Evolutionary conservation across 64 coral and sea anemone species (phyloP), one percentile per base, ranked within the genome.

Genomic region (Dendrophyllia cribrosa): DNA sequence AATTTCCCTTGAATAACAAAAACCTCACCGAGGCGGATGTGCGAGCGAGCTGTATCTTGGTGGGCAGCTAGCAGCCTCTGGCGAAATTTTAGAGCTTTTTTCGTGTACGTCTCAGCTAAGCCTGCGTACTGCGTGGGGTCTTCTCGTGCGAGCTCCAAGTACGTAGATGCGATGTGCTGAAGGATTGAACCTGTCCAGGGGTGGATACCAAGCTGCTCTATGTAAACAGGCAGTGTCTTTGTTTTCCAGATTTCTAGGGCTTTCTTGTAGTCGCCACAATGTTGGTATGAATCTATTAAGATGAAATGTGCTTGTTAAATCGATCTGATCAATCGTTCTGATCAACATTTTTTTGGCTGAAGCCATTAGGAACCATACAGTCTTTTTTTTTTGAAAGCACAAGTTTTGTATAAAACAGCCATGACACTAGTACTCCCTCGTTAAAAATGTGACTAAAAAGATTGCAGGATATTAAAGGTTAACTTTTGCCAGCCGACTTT

Each of bases 181-280:
- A 82, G 65, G 15, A 83, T 52, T 4, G 89, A 50, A 43, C 77
- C 89, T 17, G 79, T 79, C 89, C 89, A 91, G 43, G 89, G 89
- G 43, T 91, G 89, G 63, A 72, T 63, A 43, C 89, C 89, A 9
- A 91, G 75, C 49, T 59, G 24, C 24, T 59, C 51, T 74, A 59
- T 81, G 89, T 91, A 91, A 52, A 81, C 64, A 16, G 77, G 65
- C 59, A 82, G 44, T 3, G 76, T 82, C 10, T 82, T 2, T n/a
- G 15, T 24, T 72, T 73, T 12, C 20, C 66, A 52, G 44, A 91
- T 61, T 70, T 70, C 17, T 1, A 91, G 51, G 49, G 89, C 89
- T 59, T 74, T 43, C 5, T 21, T 3, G 59, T 91, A 53, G 0
- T 83, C 65, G 0, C 61, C 61, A 14, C 47, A 70, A 17, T 58